Percentiles rank a stretch among this genome's conserved stretches.
Conservation (phyloP, 2,797 vertebrate species). For the Chiloscyllium punctatum region DNA sequence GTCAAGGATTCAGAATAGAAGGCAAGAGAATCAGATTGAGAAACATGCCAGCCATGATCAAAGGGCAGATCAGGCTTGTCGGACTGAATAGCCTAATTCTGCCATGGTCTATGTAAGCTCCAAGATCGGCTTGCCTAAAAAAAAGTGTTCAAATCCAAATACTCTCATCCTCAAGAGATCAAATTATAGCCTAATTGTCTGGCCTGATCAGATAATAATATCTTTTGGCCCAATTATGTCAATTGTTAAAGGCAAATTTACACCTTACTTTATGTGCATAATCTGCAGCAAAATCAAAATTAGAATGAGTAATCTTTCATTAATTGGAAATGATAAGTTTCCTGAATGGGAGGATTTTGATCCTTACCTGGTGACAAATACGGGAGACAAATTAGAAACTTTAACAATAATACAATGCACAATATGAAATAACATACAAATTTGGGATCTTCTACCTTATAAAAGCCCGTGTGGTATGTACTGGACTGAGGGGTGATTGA, state of each 20-base stretch:
- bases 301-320: neutral
- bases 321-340: neutral
- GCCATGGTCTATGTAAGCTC: neutral
- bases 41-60: too few relatives aligned
- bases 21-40: too few relatives aligned
- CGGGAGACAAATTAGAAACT: neutral
- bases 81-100: too few relatives aligned
- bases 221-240: neutral
- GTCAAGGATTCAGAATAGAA: too few relatives aligned
- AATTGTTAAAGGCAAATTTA: neutral
- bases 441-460: neutral
- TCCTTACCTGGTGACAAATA: neutral
- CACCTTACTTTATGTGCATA: neutral
- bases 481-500: constrained; percentile 12
- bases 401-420: neutral
- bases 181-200: neutral
- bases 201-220: neutral
- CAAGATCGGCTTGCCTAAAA: neutral
- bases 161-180: neutral
- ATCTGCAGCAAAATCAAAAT: neutral
- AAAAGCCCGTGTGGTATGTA: constrained; percentile 20
- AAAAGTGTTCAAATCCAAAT: neutral
- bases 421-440: neutral
- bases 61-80: too few relatives aligned
- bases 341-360: neutral